Conservation (phyloP, 2,888 invertebrate genomes). For the Oegoconia quadripuncta region DNA sequence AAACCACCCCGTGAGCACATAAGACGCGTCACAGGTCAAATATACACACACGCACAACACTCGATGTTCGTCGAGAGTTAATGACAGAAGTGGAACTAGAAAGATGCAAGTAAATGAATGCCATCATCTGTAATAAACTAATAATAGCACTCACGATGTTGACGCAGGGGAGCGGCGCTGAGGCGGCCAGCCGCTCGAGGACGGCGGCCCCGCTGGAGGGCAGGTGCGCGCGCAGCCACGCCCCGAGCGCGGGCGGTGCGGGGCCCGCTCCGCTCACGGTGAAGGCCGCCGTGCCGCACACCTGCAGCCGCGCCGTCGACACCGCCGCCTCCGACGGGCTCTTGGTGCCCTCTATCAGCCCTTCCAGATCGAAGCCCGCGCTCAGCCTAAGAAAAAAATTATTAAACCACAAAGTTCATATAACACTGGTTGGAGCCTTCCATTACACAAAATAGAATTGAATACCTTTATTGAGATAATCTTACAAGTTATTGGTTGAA, state of each 20-base stretch:
- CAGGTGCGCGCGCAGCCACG: slow-evolving; percentile 60
- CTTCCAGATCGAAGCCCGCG: slow-evolving; percentile 55
- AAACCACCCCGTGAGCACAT: too few relatives aligned
- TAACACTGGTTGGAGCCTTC: too few relatives aligned
- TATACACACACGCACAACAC: too few relatives aligned
- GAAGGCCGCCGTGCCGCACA: slow-evolving; percentile 46
- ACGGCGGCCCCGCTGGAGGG: slow-evolving; percentile 50
- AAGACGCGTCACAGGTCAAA: too few relatives aligned
- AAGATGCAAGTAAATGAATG: too few relatives aligned
- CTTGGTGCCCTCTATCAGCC: slow-evolving; percentile 39
- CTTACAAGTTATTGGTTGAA: too few relatives aligned
- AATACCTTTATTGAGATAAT: too few relatives aligned
- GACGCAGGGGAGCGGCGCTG: slow-evolving; percentile 50
- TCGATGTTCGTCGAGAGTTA: too few relatives aligned
- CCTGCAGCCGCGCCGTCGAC: slow-evolving; percentile 45
- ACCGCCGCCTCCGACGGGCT: slow-evolving; percentile 48
- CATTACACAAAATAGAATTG: too few relatives aligned
- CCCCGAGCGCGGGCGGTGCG: slow-evolving; percentile 50
- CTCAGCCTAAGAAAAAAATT: slow-evolving; percentile 39
- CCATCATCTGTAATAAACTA: too few relatives aligned
- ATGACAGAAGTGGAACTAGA: too few relatives aligned
- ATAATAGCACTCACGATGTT: slow-evolving; percentile 46
- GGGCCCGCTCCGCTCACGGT: slow-evolving; percentile 34
- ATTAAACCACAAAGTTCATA: not conserved
- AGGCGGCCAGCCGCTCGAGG: slow-evolving; percentile 49